phyloP scores from a whole-genome alignment of 2,888 invertebrate genomes.

The Sipunculus nudus region DNA sequence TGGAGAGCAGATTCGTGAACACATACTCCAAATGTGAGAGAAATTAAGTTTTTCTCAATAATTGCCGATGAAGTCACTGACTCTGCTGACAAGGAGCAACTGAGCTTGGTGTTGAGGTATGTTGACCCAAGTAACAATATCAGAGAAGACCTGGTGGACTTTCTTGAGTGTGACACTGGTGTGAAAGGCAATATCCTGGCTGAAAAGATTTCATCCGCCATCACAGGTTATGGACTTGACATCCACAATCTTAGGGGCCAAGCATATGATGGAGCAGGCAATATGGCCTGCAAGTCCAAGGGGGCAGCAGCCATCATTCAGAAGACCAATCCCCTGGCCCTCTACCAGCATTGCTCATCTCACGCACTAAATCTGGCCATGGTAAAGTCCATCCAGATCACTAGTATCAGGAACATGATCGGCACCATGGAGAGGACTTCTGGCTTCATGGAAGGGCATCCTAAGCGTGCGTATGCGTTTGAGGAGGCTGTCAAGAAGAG shows the following conservation, averaged over 20 bases:
- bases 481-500: neutral
- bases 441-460: neutral
- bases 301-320: slow-evolving; percentile 3
- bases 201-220: neutral
- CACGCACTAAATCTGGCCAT: neutral
- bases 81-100: slow-evolving; percentile 30
- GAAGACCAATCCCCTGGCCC: neutral
- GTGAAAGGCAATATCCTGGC: neutral
- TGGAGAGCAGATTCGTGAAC: no score
- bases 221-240: slow-evolving; percentile 4
- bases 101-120: slow-evolving; percentile 30
- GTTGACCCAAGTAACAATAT: slow-evolving; percentile 8
- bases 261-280: slow-evolving; percentile 11
- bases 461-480: neutral
- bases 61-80: slow-evolving; percentile 48
- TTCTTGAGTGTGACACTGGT: neutral
- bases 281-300: slow-evolving; percentile 10
- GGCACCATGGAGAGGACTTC: neutral
- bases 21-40: no score
- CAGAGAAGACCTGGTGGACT: slow-evolving; percentile 26
- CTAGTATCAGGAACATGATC: neutral
- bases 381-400: neutral
- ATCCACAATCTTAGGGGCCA: neutral
- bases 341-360: slow-evolving; percentile 2
- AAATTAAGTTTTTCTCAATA: slow-evolving; percentile 46